Evolutionary conservation across 2,888 invertebrate genomes (phyloP), one percentile per base, ranked within the genome.

Genomic region (Uloborus plumipes): DNA sequence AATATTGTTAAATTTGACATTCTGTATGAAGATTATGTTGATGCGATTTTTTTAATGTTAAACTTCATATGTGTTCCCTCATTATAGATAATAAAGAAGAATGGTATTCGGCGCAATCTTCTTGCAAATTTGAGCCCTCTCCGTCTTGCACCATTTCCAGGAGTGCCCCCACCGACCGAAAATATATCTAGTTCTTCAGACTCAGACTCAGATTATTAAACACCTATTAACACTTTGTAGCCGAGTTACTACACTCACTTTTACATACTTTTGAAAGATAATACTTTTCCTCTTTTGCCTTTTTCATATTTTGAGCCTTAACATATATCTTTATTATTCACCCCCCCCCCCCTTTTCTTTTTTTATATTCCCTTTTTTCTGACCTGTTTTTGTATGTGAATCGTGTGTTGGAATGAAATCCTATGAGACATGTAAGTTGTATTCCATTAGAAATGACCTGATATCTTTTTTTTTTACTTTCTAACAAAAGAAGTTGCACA

Each of bases 21-120:
- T 0, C 26, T 26, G 26, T 26, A 26, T 26, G 4, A 26, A 26
- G 26, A 2, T 3, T 2, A 26, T 26, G 26, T 26, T 26, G 26
- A 4, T 26, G 4, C 4, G 26, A 3, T 26, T 26, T 26, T 26
- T 26, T 26, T 16, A 14, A 15, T 53, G 14, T 22, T 22, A 49
- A 39, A 15, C 9, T 58, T n/a, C 7, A 22, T 51, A 1, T 2
- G n/a, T 47, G 61, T 61, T 73, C 9, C 11, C 39, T 73, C 1
- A 39, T 75, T 70, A 7, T n/a, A 83, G 77, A 66, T 75, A 59
- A 47, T 69, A 16, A 66, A 78, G 39, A 80, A 78, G 26, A 84
- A 84, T 78, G 84, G 84, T 13, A 51, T 84, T 65, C 82, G 76
- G 51, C 81, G 78, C 53, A 82, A 82, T 65, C 76, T 84, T 72